Conservation (phyloP, 2,797 vertebrate genomes). For the Dendrocincla fuliginosa region DNA sequence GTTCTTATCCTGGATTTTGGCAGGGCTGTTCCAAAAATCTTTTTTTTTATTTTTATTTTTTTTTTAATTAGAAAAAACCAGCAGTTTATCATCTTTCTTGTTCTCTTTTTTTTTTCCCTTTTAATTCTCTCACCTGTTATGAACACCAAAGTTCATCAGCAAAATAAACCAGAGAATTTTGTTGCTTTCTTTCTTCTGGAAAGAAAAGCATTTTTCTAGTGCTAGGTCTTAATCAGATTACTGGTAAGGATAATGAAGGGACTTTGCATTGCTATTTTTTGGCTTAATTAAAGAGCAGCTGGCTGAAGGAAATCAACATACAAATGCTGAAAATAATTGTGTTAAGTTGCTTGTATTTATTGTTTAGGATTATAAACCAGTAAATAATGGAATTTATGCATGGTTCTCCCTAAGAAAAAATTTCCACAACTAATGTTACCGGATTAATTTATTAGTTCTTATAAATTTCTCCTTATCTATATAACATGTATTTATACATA, state of each 20-base stretch:
- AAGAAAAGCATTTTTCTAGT: background rate
- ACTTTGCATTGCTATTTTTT: background rate
- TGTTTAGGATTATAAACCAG: background rate
- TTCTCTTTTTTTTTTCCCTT: background rate
- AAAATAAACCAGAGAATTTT: background rate
- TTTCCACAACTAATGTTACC: background rate
- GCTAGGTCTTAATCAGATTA: background rate
- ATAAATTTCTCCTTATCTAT: background rate
- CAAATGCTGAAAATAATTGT: background rate
- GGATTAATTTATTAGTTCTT: background rate
- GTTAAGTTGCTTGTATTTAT: background rate
- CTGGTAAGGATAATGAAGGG: background rate
- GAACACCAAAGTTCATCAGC: background rate
- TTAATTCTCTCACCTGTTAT: background rate
- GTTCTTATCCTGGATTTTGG: background rate
- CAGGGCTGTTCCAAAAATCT: background rate
- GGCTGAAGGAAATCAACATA: background rate
- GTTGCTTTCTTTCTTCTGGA: background rate
- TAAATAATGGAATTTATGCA: background rate
- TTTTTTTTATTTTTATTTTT: background rate
- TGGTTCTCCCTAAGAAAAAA: background rate
- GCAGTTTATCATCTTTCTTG: background rate
- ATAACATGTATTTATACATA: no score
- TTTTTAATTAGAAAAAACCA: background rate
- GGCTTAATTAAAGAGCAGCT: background rate